Evolutionary conservation across 2,888 invertebrate genomes (phyloP).

Genomic region (Epirrhoe alternata): DNA sequence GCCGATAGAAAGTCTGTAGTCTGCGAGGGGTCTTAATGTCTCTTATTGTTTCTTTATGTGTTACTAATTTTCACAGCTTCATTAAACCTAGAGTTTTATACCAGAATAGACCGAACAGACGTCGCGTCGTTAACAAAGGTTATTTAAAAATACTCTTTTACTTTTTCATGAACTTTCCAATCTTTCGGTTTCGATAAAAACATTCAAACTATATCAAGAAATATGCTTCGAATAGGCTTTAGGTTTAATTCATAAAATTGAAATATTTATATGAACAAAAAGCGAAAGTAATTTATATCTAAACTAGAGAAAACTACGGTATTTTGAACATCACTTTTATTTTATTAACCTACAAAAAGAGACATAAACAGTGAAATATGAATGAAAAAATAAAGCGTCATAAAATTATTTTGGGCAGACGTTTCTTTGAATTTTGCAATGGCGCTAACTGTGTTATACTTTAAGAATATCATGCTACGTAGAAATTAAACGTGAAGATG

Average conservation of each 20-base stretch:
- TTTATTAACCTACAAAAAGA: slow-evolving; percentile 36
- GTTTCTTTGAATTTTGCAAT: slow-evolving; percentile 35
- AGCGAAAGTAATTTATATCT: slow-evolving; percentile 14
- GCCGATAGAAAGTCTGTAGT: no score
- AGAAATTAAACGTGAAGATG: slow-evolving; percentile 48
- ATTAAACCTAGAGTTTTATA: no score
- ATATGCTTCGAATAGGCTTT: no score
- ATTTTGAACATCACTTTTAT: slow-evolving; percentile 10
- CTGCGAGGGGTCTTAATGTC: no score
- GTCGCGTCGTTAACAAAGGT: no score
- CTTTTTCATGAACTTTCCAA: no score
- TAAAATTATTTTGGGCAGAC: slow-evolving; percentile 12
- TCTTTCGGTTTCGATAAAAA: no score
- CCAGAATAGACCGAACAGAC: no score
- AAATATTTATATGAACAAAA: no score
- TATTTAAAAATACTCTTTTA: no score
- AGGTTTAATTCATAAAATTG: no score
- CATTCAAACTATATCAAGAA: no score
- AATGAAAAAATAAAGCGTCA: slow-evolving; percentile 31
- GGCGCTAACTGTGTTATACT: slow-evolving; percentile 38
- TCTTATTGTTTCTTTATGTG: background rate
- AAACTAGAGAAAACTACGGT: slow-evolving; percentile 10
- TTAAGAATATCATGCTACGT: slow-evolving; percentile 37
- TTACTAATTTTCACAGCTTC: background rate
- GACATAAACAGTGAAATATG: slow-evolving; percentile 20